A percentile compares a stretch with the other conserved stretches of the same genome.
phyloP scores from a whole-genome alignment of 2,888 invertebrate genomes.

The Pecten maximus region DNA sequence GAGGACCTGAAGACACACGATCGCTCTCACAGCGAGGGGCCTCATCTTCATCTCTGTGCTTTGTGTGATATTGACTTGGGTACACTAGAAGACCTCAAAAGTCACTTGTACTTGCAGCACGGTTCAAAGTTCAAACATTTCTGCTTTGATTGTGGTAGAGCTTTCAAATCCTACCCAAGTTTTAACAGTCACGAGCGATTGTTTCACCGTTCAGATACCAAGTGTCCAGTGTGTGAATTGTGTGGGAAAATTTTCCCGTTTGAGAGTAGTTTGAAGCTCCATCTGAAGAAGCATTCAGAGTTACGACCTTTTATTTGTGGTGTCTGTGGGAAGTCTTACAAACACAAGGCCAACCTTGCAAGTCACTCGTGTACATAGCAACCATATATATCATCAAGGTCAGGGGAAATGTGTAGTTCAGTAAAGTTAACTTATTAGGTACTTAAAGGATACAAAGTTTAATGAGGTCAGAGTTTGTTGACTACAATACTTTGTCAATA shows the following conservation, averaged over 20 bases:
- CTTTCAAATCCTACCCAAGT: slow-evolving; percentile 2
- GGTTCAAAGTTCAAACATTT: slow-evolving; percentile 21
- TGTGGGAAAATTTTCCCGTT: slow-evolving; percentile 51
- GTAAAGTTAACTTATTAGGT: too few relatives aligned
- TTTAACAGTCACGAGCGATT: slow-evolving; percentile 47
- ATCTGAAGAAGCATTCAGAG: slow-evolving; percentile 41
- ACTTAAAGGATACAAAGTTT: neutral
- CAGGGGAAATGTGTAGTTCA: too few relatives aligned
- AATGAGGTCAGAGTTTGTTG: neutral
- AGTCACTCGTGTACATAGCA: slow-evolving; percentile 7
- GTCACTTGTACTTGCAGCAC: neutral
- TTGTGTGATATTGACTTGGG: neutral
- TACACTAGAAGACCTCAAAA: neutral
- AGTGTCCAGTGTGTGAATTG: slow-evolving; percentile 40
- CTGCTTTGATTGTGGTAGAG: slow-evolving; percentile 7
- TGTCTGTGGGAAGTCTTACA: slow-evolving; percentile 36
- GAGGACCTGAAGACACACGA: slow-evolving; percentile 15
- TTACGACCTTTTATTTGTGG: slow-evolving; percentile 30
- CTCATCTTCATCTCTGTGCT: neutral
- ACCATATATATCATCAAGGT: neutral
- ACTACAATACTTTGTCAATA: neutral
- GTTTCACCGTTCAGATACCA: slow-evolving; percentile 41
- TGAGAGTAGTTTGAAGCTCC: slow-evolving; percentile 48
- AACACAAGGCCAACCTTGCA: slow-evolving; percentile 36
- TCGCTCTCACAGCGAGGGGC: neutral